Base-by-base conservation (phyloP, 2,888 invertebrate species). In the Gibbula magus region DNA sequence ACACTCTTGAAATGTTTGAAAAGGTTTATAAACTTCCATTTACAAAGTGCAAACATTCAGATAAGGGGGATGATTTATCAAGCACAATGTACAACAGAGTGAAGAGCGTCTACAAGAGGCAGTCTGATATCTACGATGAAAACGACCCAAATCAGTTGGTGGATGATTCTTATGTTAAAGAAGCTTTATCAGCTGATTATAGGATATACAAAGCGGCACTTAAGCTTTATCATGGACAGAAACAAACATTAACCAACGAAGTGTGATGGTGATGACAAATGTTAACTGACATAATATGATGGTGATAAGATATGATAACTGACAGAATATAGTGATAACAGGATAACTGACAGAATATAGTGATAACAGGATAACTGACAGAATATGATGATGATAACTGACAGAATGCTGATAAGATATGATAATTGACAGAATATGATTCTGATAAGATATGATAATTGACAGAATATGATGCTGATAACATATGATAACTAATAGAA, bases 151-250 rank as follows among this genome's bases (percentile, higher is more conserved):
- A 82, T 35, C 78, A 79, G 39, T 45, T 85, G 16, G 20, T 77
- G 25, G 78, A 85, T 25, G 83, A 83, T 66, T 75, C 77, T 56
- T 77, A 39, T 22, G 81, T 85, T 3, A 81, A 67, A 76, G 18
- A 79, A n/a, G 82, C 81, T 18, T 53, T 85, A 13, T 81, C 79
- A 0, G 81, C 83, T 10, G 85, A 85, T 67, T 52, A 73, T 18
- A 78, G 66, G 56, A 83, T 85, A 13, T 85, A 83, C 66, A 83
- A 82, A 70, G 79, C 82, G 74, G 85, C 85, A 2, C 70, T 75
- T 61, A 77, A 82, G 32, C 70, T 85, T 13, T 85, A 82, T 74
- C 53, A 80, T 67, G 76, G 82, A 10, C 85, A 85, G 75, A 81
- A 75, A 79, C 85, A 85, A 53, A 56, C 81, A 45, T 79, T 81